Evolutionary conservation across 2,113 vertebrate species (phyloP).

Genomic region (Apaloderma vittatum): DNA sequence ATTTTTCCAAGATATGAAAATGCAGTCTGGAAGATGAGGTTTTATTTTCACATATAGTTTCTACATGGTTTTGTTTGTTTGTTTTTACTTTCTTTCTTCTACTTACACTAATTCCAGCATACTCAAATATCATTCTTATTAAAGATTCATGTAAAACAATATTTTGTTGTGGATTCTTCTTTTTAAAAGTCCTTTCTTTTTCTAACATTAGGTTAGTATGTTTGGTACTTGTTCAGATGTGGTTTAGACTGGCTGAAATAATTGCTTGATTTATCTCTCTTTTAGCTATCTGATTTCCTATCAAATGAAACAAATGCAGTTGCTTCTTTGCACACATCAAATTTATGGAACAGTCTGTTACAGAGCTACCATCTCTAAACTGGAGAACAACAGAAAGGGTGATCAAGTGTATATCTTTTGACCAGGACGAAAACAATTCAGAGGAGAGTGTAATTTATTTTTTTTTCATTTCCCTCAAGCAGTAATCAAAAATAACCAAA

Average conservation of each 20-base stretch:
- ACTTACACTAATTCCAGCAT: not conserved
- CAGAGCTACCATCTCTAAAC: not conserved
- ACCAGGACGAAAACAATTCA: not conserved
- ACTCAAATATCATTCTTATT: not conserved
- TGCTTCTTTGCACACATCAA: not conserved
- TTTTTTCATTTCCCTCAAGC: not conserved
- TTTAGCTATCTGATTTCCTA: not conserved
- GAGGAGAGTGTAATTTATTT: not conserved
- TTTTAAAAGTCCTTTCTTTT: not conserved
- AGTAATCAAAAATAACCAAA: not conserved
- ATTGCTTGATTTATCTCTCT: constrained; percentile 10
- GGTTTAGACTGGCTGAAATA: not conserved
- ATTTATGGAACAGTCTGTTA: not conserved
- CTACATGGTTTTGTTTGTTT: not conserved
- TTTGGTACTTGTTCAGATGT: not conserved
- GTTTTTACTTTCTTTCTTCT: not conserved
- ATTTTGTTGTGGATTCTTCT: not conserved
- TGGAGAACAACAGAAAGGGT: not conserved
- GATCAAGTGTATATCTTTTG: not conserved
- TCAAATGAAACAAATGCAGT: not conserved
- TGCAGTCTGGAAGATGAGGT: not conserved
- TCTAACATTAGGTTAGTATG: not conserved
- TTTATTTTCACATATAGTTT: constrained; percentile 26
- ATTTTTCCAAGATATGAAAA: constrained; percentile 53
- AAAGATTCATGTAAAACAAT: constrained; percentile 4